phyloP scores from a whole-genome alignment of 2,888 invertebrate genomes.

The Nineta flava region DNA sequence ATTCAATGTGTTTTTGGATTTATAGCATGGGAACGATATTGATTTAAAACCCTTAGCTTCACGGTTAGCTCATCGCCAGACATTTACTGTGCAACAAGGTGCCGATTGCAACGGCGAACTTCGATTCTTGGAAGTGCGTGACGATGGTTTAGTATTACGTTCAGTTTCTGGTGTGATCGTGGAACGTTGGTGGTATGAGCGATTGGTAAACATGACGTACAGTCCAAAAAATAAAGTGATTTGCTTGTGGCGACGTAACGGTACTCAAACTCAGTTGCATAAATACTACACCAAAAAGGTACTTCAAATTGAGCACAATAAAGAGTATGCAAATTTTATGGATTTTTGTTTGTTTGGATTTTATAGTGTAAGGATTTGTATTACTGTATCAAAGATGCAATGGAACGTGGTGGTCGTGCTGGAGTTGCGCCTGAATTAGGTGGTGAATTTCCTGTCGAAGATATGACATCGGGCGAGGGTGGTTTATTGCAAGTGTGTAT shows the following conservation, averaged over 20 bases:
- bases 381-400: constrained; percentile 96
- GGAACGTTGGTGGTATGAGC: constrained; percentile 98
- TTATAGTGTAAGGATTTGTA: constrained; percentile 92
- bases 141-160: constrained; percentile 80
- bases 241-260: constrained; percentile 92
- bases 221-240: constrained; percentile 95
- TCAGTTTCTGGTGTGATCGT: constrained; percentile 74
- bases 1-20: constrained; percentile 10
- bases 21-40: constrained; percentile 92
- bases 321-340: neutral
- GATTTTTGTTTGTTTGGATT: neutral
- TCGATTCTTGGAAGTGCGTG: constrained; percentile 85
- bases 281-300: constrained; percentile 99
- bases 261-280: constrained; percentile 86
- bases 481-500: constrained; percentile 97
- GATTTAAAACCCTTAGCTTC: constrained; percentile 93
- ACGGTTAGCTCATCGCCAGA: constrained; percentile 86
- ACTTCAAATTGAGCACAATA: constrained; percentile 14
- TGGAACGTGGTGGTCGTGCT: constrained; percentile 78
- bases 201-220: constrained; percentile 98
- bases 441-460: constrained; percentile 97
- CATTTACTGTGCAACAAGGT: constrained; percentile 95
- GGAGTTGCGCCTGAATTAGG: constrained; percentile 56
- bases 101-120: constrained; percentile 81
- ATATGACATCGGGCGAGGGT: constrained; percentile 92